phyloP scores from a whole-genome alignment of 2,888 invertebrate species.

The Argyra leucocephala region DNA sequence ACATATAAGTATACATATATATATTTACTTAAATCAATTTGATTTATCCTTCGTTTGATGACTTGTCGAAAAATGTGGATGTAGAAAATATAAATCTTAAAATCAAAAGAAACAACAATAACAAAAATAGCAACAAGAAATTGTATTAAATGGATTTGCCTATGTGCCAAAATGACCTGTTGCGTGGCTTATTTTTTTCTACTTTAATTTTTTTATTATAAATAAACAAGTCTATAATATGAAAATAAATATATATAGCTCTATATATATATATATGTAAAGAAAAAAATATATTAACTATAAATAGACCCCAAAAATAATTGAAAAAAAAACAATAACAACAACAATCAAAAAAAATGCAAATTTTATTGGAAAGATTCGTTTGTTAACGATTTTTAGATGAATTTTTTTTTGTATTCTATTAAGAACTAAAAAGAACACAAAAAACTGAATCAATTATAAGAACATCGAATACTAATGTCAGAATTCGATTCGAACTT shows the following conservation, averaged over 20 bases:
- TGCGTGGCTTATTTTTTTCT: neutral
- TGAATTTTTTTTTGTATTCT: too few relatives aligned
- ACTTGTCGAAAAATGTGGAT: neutral
- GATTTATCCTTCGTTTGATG: neutral
- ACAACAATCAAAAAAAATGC: too few relatives aligned
- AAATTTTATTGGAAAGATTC: too few relatives aligned
- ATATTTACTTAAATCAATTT: neutral
- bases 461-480: too few relatives aligned
- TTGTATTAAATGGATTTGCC: neutral
- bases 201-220: too few relatives aligned
- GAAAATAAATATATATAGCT: too few relatives aligned
- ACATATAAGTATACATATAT: too few relatives aligned
- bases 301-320: neutral
- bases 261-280: neutral
- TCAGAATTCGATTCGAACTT: too few relatives aligned
- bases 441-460: too few relatives aligned
- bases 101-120: neutral
- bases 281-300: neutral
- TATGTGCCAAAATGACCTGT: slow-evolving; percentile 6
- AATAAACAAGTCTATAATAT: neutral
- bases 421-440: too few relatives aligned
- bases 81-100: neutral
- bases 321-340: too few relatives aligned
- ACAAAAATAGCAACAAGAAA: neutral
- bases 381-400: too few relatives aligned